phyloP scores from a whole-genome alignment of 2,113 vertebrate genomes.

The Cyanocitta stelleri region DNA sequence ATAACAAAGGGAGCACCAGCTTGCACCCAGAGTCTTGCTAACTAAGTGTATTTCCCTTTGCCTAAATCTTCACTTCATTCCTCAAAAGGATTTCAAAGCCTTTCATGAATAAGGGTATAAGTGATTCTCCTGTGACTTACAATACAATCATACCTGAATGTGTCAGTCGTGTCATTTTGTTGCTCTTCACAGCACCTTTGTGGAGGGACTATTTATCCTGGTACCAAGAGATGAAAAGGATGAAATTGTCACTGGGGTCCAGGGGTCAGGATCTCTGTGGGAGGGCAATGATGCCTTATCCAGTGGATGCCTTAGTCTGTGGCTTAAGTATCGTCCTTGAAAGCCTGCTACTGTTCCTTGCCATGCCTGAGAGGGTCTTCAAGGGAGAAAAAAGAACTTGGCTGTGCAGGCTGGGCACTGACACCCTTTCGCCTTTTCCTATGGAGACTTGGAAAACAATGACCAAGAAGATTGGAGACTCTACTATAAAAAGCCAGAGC shows the following conservation, averaged over 20 bases:
- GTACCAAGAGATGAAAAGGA: not conserved
- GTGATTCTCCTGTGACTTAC: not conserved
- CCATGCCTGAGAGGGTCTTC: not conserved
- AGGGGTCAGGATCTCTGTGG: not conserved
- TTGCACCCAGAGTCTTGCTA: not conserved
- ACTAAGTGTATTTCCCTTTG: not conserved
- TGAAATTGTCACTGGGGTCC: not conserved
- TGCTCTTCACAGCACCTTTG: not conserved
- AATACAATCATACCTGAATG: not conserved
- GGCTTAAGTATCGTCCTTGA: not conserved
- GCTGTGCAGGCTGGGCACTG: accelerated
- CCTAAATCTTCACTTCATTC: not conserved
- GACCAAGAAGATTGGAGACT: not conserved
- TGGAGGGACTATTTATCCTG: not conserved
- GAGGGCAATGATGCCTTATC: not conserved
- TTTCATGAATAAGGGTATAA: not conserved
- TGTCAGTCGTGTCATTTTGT: not conserved
- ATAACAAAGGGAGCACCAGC: not conserved
- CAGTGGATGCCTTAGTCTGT: not conserved
- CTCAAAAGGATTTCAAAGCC: not conserved
- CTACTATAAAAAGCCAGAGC: not conserved
- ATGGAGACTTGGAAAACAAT: not conserved
- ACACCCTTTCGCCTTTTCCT: not conserved
- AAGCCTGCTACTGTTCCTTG: not conserved
- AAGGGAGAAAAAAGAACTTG: not conserved